These are phyloP conservation scores for Nematolebias whitei DNA, from an alignment of 2,113 vertebrate species.

Conservation along the genomic window DNA sequence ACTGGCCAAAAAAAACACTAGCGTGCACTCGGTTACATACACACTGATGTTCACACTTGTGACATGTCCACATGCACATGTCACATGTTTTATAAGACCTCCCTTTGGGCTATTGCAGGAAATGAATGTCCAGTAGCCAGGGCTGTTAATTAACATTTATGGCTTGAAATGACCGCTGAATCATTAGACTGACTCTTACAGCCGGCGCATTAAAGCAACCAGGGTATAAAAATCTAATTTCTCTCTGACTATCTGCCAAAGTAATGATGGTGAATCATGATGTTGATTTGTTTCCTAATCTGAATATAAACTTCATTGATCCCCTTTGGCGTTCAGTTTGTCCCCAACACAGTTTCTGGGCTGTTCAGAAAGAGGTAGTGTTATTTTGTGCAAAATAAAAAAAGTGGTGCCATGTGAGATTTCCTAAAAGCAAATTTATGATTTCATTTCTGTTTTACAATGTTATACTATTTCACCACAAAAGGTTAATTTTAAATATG, in stretches of 20 bases:
- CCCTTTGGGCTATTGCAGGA: constrained; percentile 59
- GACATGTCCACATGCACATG: constrained; percentile 2
- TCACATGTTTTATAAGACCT: constrained; percentile 48
- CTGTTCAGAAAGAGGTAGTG: constrained; percentile 3
- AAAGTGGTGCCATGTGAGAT: neutral
- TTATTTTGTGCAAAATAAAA: neutral
- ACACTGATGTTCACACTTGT: neutral
- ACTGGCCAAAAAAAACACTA: neutral
- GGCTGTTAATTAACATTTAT: constrained; percentile 75
- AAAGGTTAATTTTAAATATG: neutral
- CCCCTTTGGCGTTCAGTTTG: constrained; percentile 16
- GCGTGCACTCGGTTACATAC: neutral
- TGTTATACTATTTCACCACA: neutral
- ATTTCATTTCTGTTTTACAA: neutral
- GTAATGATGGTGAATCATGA: constrained; percentile 52
- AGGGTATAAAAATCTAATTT: constrained; percentile 67
- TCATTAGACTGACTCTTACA: constrained; percentile 55
- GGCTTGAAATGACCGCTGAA: constrained; percentile 61
- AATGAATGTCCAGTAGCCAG: constrained; percentile 67
- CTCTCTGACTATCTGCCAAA: constrained; percentile 46
- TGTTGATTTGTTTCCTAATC: constrained; percentile 60
- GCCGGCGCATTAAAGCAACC: constrained; percentile 48
- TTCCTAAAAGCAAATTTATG: neutral
- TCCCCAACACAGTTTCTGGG: constrained; percentile 1
- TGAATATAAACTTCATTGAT: constrained; percentile 33